Evolutionary conservation across 2,113 vertebrate species (phyloP), one percentile per base, ranked within the genome.

Genomic region (Cacatua alba): DNA sequence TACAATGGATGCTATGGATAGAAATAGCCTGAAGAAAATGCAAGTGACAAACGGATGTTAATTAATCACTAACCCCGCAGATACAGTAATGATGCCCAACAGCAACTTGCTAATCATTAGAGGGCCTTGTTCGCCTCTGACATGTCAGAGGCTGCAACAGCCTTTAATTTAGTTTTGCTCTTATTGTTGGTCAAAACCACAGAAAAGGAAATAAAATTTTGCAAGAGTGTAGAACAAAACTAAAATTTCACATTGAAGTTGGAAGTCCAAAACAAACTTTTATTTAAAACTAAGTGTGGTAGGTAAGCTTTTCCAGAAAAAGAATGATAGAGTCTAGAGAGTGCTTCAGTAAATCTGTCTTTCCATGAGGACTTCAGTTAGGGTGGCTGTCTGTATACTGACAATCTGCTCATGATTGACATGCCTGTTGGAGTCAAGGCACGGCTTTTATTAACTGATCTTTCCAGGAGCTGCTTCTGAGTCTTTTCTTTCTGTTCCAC

Each of bases 1-100:
- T 97, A 87, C 20, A 98, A 92, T 80, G 68, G 86, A 39, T 96
- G 79, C 95, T 90, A 39, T 81, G 62, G 86, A 70, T 84, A 92
- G 96, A 83, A 91, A 68, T 71, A 79, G 91, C 94, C 92, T 74
- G 60, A 87, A 95, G 95, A 92, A 95, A 92, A 97, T 83, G 67
- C 51, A 72, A 75, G 52, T 1, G 37, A 86, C 60, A 86, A 94
- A 94, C 0, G 24, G 86, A 94, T 92, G 80, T 90, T 96, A 96
- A 96, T 97, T 96, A 96, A 92, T 77, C 92, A 62, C 89, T 86
- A 93, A 90, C 82, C 71, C 76, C 84, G 49, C 64, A 86, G 82
- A 81, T 82, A 37, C 21, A 74, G 55, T 86, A 89, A 92, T 44
- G 74, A 95, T 63, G 72, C 92, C 91, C 37, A 55, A 17, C 52